Conservation (phyloP, 2,113 vertebrate genomes). For the Halichoerus grypus region DNA sequence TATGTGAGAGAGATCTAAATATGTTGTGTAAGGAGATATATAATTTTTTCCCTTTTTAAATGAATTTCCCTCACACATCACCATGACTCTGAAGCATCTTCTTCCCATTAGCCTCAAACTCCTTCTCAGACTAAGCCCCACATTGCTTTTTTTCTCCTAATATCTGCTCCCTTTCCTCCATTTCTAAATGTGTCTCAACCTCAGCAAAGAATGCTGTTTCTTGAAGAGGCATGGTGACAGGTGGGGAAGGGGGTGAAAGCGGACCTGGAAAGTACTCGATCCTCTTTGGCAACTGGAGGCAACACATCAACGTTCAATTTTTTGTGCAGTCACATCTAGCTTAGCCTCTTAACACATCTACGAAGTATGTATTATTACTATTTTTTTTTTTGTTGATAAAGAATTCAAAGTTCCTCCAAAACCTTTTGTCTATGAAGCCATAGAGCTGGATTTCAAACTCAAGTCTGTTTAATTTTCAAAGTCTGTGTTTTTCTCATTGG, state of each 20-base stretch:
- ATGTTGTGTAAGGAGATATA: neutral
- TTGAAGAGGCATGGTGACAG: neutral
- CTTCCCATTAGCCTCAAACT: neutral
- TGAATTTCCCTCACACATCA: too few relatives aligned
- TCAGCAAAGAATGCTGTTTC: neutral
- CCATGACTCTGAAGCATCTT: neutral
- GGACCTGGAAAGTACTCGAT: neutral
- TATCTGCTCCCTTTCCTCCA: neutral
- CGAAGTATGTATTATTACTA: neutral
- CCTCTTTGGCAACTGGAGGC: neutral
- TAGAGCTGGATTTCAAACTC: neutral
- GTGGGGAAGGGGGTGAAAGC: neutral
- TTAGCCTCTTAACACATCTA: neutral
- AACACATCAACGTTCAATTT: neutral
- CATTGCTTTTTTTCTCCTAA: too few relatives aligned
- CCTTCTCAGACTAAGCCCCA: neutral
- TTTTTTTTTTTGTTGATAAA: slow-evolving; percentile 2
- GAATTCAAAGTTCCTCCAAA: neutral
- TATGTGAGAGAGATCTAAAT: neutral
- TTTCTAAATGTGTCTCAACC: neutral
- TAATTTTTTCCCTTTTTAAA: neutral
- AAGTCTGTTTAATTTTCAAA: neutral
- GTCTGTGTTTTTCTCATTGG: neutral
- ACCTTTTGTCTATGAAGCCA: neutral
- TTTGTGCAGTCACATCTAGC: neutral